These are phyloP conservation scores for Lindbergichthys nudifrons DNA, from an alignment of 2,797 vertebrate genomes.

Conservation along the genomic window DNA sequence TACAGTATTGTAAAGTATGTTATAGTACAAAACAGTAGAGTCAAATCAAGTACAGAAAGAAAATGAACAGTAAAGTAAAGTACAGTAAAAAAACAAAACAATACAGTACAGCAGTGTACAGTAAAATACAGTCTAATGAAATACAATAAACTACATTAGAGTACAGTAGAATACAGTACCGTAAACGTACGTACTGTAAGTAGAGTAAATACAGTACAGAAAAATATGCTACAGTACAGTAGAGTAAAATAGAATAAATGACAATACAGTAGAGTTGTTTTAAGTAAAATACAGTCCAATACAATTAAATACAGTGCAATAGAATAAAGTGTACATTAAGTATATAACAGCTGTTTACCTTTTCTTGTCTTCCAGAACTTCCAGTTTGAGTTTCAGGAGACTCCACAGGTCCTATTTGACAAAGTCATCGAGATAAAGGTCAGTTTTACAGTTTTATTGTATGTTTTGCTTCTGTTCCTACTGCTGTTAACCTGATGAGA, in stretches of 20 bases:
- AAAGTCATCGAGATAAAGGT: slow-evolving; percentile 94
- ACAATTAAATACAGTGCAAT: neutral
- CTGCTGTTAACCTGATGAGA: slow-evolving; percentile 6
- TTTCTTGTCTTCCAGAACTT: slow-evolving; percentile 87
- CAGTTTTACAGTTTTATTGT: slow-evolving; percentile 39
- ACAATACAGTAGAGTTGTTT: neutral
- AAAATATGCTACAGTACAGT: accelerated
- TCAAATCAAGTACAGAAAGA: neutral
- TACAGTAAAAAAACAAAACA: too few relatives aligned
- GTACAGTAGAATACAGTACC: neutral
- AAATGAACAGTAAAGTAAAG: neutral
- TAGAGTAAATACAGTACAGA: neutral
- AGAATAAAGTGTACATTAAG: neutral
- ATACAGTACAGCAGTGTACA: too few relatives aligned
- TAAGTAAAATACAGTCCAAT: neutral
- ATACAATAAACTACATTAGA: too few relatives aligned
- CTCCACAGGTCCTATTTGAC: slow-evolving; percentile 88
- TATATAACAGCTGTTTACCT: neutral
- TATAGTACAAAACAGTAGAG: too few relatives aligned
- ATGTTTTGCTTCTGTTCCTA: neutral
- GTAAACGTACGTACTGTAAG: neutral
- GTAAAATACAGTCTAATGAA: too few relatives aligned
- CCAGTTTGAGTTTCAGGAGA: slow-evolving; percentile 93
- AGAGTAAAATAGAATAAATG: too few relatives aligned
- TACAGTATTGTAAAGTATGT: neutral